phyloP scores from a whole-genome alignment of 2,113 vertebrate species.

The Platysteira castanea region DNA sequence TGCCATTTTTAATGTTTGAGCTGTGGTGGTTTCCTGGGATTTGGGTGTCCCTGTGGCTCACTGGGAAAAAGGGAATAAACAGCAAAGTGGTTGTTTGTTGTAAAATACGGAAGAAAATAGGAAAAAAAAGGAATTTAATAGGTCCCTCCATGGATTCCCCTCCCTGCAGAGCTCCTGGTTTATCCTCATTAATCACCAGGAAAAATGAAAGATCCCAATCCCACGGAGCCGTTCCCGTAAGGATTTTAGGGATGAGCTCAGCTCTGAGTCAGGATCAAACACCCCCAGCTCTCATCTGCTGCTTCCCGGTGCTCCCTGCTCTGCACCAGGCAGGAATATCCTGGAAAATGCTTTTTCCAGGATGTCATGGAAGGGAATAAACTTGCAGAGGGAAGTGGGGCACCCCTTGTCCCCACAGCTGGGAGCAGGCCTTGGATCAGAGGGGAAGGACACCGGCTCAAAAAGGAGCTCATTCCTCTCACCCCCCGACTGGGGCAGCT shows the following conservation, averaged over 20 bases:
- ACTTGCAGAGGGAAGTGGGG: background rate
- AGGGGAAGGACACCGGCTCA: background rate
- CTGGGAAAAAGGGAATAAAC: background rate
- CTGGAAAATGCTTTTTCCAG: background rate
- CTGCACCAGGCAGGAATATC: background rate
- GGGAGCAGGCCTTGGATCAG: background rate
- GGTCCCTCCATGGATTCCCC: background rate
- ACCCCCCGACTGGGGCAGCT: background rate
- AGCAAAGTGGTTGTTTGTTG: background rate
- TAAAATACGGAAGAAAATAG: background rate
- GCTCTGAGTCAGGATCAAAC: background rate
- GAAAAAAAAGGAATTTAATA: background rate
- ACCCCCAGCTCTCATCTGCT: background rate
- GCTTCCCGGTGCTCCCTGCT: background rate
- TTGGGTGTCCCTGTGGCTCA: background rate
- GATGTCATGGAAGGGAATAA: background rate
- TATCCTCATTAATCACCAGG: background rate
- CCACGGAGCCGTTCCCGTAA: background rate
- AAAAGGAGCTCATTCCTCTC: accelerated
- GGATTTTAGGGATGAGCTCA: background rate
- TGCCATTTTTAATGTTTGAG: background rate
- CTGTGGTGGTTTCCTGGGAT: background rate
- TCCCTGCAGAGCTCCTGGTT: background rate
- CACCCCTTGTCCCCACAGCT: background rate
- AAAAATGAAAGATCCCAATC: background rate